phyloP scores from a whole-genome alignment of 1,140 invertebrate genomes.

The Chlorops oryzae region DNA sequence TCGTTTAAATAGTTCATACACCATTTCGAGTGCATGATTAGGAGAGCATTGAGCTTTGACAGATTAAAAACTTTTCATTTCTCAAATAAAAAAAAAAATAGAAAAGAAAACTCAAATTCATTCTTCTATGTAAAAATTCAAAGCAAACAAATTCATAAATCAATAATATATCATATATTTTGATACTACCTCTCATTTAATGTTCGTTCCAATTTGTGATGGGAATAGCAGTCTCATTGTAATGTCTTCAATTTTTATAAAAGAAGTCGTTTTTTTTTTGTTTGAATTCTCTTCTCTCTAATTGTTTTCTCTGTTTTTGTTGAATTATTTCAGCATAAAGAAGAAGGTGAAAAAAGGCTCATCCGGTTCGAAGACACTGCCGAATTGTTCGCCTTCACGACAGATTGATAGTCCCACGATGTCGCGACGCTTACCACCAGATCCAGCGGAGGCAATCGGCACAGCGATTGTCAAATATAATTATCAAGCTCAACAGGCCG shows the following conservation, averaged over 20 bases:
- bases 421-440: slow-evolving; percentile 66
- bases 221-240: no score
- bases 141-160: no score
- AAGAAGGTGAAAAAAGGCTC: slow-evolving; percentile 89
- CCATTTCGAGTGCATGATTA: no score
- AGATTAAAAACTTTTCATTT: no score
- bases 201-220: no score
- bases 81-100: no score
- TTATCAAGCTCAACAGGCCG: slow-evolving; percentile 94
- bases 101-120: no score
- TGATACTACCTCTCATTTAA: no score
- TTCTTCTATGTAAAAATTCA: no score
- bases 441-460: slow-evolving; percentile 80
- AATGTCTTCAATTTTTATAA: slow-evolving; percentile 1
- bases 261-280: slow-evolving; percentile 7
- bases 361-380: slow-evolving; percentile 76
- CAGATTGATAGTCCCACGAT: slow-evolving; percentile 71
- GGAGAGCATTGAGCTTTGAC: no score
- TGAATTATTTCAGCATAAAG: slow-evolving; percentile 67
- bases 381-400: slow-evolving; percentile 74
- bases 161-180: no score
- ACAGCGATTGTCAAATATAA: slow-evolving; percentile 95
- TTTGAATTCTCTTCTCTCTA: slow-evolving; percentile 10
- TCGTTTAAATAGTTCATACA: no score
- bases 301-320: not conserved